phyloP scores from a whole-genome alignment of 2,888 invertebrate genomes.

The Phortica magna region DNA sequence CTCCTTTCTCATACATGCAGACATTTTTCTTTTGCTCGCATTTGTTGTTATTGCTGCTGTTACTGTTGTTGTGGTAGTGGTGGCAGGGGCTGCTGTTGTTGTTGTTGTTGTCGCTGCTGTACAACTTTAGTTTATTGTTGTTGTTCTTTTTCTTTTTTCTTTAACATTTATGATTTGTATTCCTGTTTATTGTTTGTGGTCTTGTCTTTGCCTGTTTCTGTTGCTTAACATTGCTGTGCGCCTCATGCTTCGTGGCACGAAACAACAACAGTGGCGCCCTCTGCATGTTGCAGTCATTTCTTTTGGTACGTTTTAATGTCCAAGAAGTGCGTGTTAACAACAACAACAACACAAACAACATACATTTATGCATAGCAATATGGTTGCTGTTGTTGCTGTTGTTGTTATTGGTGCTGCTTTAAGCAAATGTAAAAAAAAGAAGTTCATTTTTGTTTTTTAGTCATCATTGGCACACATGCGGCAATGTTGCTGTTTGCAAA shows the following conservation, averaged over 20 bases:
- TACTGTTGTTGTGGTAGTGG: constrained; percentile 42
- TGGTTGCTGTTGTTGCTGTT: constrained; percentile 52
- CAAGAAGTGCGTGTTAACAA: constrained; percentile 30
- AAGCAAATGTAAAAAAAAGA: background rate
- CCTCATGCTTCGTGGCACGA: constrained; percentile 75
- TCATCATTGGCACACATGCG: constrained; percentile 14
- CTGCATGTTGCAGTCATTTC: constrained; percentile 67
- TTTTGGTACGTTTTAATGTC: constrained; percentile 40
- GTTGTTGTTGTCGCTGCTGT: constrained; percentile 44
- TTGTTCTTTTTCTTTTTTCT: constrained; percentile 54
- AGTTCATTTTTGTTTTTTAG: constrained; percentile 39
- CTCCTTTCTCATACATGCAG: background rate
- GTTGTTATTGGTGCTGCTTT: constrained; percentile 44
- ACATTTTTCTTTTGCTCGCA: constrained; percentile 13
- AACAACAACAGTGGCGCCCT: constrained; percentile 76
- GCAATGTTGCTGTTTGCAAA: constrained; percentile 47
- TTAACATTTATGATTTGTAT: constrained; percentile 51
- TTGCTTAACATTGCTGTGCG: constrained; percentile 60
- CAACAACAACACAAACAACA: constrained; percentile 22
- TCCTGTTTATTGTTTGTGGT: constrained; percentile 33
- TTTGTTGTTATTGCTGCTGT: constrained; percentile 43
- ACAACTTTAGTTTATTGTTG: constrained; percentile 41
- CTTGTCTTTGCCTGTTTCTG: constrained; percentile 45
- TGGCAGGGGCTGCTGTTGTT: no score
- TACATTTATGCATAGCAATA: constrained; percentile 55